Percentiles rank a stretch among this genome's conserved stretches.
Evolutionary conservation across 2,113 vertebrate genomes (phyloP).

Genomic region (Seriola aureovittata): DNA sequence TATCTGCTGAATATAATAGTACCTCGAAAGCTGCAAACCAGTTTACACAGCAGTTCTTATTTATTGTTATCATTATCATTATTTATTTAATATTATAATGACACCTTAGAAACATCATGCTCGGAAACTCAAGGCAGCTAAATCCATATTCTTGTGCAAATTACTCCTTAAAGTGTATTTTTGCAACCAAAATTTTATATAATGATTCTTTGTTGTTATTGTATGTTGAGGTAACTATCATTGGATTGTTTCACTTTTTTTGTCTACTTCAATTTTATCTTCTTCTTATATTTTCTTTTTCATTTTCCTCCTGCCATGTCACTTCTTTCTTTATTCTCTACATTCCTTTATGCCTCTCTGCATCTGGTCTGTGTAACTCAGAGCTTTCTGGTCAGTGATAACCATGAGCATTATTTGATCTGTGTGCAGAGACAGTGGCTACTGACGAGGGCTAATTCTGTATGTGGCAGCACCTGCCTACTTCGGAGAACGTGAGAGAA

Average conservation of each 20-base stretch:
- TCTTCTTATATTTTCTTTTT: conserved; percentile 1
- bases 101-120: background rate
- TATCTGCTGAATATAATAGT: background rate
- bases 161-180: too few relatives aligned
- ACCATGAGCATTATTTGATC: conserved; percentile 70
- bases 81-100: background rate
- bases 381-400: conserved; percentile 54
- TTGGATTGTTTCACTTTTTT: background rate
- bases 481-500: conserved; percentile 39
- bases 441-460: conserved; percentile 68
- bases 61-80: background rate
- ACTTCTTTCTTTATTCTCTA: conserved; percentile 9
- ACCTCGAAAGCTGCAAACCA: background rate
- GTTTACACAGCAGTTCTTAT: background rate
- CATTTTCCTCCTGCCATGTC: background rate
- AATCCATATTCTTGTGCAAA: too few relatives aligned
- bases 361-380: conserved; percentile 27
- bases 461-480: conserved; percentile 57
- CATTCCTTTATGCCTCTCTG: conserved; percentile 5
- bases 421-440: conserved; percentile 57
- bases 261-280: background rate
- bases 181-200: background rate
- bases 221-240: background rate
- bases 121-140: background rate
- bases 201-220: background rate